Percentiles rank a stretch among this genome's conserved stretches.
Evolutionary conservation across 2,888 invertebrate genomes (phyloP).

Genomic region (Drosophila anceps): DNA sequence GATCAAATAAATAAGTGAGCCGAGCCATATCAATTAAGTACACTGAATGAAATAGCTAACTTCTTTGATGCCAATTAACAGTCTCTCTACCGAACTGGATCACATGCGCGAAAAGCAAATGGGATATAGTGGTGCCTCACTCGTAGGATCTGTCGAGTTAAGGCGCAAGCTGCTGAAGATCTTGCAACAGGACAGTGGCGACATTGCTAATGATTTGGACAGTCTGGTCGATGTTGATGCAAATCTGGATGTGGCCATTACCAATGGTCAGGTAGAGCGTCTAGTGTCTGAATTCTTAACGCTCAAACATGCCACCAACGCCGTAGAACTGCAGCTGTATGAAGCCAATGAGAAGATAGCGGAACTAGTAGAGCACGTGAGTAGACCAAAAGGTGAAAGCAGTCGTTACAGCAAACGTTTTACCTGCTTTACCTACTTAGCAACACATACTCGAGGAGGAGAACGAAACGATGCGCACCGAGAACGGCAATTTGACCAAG

Average conservation of each 20-base stretch:
- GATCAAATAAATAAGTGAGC: slow-evolving; percentile 80
- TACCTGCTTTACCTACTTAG: slow-evolving; percentile 52
- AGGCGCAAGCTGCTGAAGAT: slow-evolving; percentile 84
- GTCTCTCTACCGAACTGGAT: slow-evolving; percentile 68
- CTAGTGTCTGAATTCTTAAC: slow-evolving; percentile 83
- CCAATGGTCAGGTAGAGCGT: slow-evolving; percentile 82
- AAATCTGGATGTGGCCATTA: slow-evolving; percentile 71
- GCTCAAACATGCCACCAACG: slow-evolving; percentile 80
- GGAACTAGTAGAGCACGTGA: slow-evolving; percentile 84
- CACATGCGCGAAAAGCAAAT: slow-evolving; percentile 75
- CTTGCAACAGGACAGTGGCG: slow-evolving; percentile 76
- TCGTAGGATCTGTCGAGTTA: slow-evolving; percentile 75
- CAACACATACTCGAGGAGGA: slow-evolving; percentile 85
- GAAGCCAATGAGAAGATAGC: slow-evolving; percentile 85
- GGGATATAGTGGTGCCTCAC: slow-evolving; percentile 11
- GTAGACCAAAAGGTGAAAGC: background rate
- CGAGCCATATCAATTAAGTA: background rate
- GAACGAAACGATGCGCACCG: slow-evolving; percentile 83
- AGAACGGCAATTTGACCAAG: slow-evolving; percentile 84
- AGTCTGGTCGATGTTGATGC: slow-evolving; percentile 82
- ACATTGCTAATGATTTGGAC: slow-evolving; percentile 77
- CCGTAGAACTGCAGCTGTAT: slow-evolving; percentile 84
- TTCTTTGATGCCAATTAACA: background rate
- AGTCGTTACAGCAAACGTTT: background rate
- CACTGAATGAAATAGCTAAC: background rate